A percentile compares a stretch with the other conserved stretches of the same genome.
Conservation (phyloP, 1,140 invertebrate genomes). For the Penaeus indicus region DNA sequence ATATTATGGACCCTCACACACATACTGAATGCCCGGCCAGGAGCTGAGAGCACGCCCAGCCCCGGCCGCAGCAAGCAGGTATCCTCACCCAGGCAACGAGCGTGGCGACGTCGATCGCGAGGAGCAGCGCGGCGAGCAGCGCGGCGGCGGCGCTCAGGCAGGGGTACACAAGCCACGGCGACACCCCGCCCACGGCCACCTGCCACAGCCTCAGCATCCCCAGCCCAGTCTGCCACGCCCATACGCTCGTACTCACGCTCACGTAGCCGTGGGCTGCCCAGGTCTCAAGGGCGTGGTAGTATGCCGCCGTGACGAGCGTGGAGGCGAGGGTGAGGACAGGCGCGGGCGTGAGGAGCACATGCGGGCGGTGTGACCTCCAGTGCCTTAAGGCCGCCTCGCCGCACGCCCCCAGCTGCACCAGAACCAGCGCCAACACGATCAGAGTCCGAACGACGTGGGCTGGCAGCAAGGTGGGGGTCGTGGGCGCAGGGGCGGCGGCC, state of each 20-base stretch:
- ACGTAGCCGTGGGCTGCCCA: constrained; percentile 7
- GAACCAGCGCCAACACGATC: constrained; percentile 3
- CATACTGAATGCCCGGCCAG: too few species aligned
- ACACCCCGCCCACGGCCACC: constrained; percentile 33
- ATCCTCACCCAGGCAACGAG: constrained; percentile 34
- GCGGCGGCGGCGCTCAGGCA: not conserved
- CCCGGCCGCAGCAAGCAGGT: too few species aligned
- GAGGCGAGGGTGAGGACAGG: not conserved
- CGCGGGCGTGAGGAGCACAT: constrained; percentile 26
- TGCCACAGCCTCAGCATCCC: constrained; percentile 35
- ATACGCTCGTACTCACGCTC: constrained; percentile 18
- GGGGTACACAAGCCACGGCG: constrained; percentile 19
- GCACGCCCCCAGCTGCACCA: constrained; percentile 27
- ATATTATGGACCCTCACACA: too few species aligned
- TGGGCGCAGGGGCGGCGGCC: not conserved
- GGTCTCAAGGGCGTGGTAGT: constrained; percentile 35
- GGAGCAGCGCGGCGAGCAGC: not conserved
- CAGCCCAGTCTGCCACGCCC: constrained; percentile 21
- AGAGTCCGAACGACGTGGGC: constrained; percentile 27
- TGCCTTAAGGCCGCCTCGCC: constrained; percentile 31
- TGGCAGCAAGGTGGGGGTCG: constrained; percentile 15
- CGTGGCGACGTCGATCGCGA: constrained; percentile 2
- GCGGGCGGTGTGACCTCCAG: constrained; percentile 5
- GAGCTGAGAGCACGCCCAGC: too few species aligned
- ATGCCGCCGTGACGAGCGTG: constrained; percentile 12